Percentiles rank a stretch among this genome's conserved stretches.
These are phyloP conservation scores for Potorous gilbertii DNA, from an alignment of 2,797 vertebrate genomes.

Conservation along the genomic window DNA sequence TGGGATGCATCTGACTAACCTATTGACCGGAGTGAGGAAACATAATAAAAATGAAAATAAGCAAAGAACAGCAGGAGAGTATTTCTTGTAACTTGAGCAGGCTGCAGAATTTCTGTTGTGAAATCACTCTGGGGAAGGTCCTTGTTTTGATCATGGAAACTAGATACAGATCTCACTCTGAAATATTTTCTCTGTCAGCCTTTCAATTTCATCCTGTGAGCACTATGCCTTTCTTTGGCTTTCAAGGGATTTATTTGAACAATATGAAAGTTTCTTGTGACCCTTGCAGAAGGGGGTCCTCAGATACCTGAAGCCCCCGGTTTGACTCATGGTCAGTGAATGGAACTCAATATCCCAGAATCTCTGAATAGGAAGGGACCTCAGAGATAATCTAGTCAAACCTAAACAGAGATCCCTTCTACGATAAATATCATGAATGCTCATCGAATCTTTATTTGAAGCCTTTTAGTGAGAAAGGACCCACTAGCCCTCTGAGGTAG, in stretches of 20 bases:
- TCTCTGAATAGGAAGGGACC: not conserved
- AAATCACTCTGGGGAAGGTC: not conserved
- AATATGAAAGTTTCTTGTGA: not conserved
- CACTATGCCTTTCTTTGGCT: not conserved
- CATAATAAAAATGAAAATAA: slow-evolving; percentile 7
- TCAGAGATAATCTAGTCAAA: not conserved
- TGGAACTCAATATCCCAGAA: not conserved
- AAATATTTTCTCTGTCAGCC: not conserved
- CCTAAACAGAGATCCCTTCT: not conserved
- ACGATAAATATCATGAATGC: not conserved
- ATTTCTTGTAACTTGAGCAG: not conserved
- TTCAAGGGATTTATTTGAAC: not conserved
- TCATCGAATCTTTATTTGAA: not conserved
- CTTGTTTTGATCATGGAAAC: not conserved
- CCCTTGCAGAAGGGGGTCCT: not conserved
- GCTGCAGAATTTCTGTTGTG: not conserved
- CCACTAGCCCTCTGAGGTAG: not conserved
- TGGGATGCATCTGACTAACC: not conserved
- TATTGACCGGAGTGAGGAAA: not conserved
- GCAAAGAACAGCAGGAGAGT: not conserved
- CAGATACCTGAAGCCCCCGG: not conserved
- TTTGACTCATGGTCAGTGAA: not conserved
- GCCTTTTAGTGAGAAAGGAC: not conserved
- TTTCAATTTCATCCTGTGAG: not conserved
- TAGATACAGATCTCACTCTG: not conserved